A percentile compares a stretch with the other conserved stretches of the same genome.
These are phyloP conservation scores for Drosophila biarmipes DNA, from an alignment of 1,140 invertebrate species.

Conservation along the genomic window DNA sequence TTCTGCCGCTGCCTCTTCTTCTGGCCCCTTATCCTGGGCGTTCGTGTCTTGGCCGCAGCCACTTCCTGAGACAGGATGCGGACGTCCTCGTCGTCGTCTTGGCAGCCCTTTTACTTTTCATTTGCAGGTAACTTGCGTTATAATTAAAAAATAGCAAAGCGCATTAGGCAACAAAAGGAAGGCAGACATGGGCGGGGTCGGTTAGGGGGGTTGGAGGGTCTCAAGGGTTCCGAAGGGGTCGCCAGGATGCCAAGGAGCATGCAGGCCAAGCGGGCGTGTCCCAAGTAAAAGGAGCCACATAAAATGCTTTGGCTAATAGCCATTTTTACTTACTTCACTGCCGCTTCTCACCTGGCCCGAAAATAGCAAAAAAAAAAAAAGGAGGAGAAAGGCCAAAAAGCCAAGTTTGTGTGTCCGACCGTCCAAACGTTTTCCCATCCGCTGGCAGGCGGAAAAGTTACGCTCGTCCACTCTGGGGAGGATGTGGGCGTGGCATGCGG, in stretches of 20 bases:
- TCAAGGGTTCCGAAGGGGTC: background rate
- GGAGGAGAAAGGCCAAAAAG: slow-evolving; percentile 60
- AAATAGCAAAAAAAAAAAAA: slow-evolving; percentile 1
- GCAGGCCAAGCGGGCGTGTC: slow-evolving; percentile 46
- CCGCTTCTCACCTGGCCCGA: slow-evolving; percentile 52
- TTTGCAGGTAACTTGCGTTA: slow-evolving; percentile 80
- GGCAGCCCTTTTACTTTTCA: slow-evolving; percentile 82
- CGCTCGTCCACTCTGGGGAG: slow-evolving; percentile 58
- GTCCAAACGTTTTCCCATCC: slow-evolving; percentile 1
- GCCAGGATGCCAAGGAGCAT: slow-evolving; percentile 4
- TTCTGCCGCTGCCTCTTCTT: slow-evolving; percentile 8
- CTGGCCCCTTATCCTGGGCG: slow-evolving; percentile 24
- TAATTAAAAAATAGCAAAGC: slow-evolving; percentile 82
- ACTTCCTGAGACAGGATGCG: slow-evolving; percentile 64
- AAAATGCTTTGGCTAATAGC: slow-evolving; percentile 82
- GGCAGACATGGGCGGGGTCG: slow-evolving; percentile 15
- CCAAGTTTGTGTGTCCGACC: slow-evolving; percentile 58
- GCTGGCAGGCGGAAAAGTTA: slow-evolving; percentile 57
- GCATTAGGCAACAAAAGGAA: slow-evolving; percentile 78
- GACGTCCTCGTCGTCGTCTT: slow-evolving; percentile 55
- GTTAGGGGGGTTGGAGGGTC: background rate
- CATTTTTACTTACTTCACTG: slow-evolving; percentile 80
- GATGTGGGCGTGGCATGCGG: slow-evolving; percentile 37
- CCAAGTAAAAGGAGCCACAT: slow-evolving; percentile 73
- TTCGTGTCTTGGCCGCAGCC: slow-evolving; percentile 67